Evolutionary conservation across 2,888 invertebrate genomes (phyloP).

Genomic region (Malacosoma neustria): DNA sequence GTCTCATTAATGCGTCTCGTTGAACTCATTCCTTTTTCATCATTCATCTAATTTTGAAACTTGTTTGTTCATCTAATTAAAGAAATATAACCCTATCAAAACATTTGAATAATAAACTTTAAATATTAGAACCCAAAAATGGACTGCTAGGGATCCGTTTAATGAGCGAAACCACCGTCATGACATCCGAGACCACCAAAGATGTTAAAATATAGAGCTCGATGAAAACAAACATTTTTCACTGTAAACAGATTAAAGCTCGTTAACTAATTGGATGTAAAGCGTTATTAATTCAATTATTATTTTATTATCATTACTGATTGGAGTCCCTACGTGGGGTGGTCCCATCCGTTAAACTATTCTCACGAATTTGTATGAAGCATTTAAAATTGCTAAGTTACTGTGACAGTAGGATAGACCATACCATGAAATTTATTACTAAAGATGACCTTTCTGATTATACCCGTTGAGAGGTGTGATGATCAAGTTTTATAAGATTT

Average conservation of each 20-base stretch:
- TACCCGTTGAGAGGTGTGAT: not conserved
- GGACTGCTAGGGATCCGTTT: too few relatives aligned
- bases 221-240: conserved; percentile 24
- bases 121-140: too few relatives aligned
- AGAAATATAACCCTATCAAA: too few relatives aligned
- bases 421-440: conserved; percentile 49
- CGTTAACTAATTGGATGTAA: conserved; percentile 45
- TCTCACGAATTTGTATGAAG: conserved; percentile 28
- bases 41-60: too few relatives aligned
- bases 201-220: conserved; percentile 20
- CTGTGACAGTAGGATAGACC: conserved; percentile 46
- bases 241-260: conserved; percentile 27
- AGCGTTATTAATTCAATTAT: conserved; percentile 52
- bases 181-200: conserved; percentile 30
- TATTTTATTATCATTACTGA: conserved; percentile 21
- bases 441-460: not conserved
- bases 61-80: too few relatives aligned
- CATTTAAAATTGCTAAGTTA: conserved; percentile 44
- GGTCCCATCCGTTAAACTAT: conserved; percentile 32
- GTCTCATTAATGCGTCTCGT: too few relatives aligned
- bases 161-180: conserved; percentile 13
- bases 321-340: conserved; percentile 28
- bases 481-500: not conserved
- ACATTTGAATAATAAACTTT: too few relatives aligned
- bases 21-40: too few relatives aligned